Evolutionary conservation across 2,113 vertebrate species (phyloP).

Genomic region (Phrynosoma platyrhinos): DNA sequence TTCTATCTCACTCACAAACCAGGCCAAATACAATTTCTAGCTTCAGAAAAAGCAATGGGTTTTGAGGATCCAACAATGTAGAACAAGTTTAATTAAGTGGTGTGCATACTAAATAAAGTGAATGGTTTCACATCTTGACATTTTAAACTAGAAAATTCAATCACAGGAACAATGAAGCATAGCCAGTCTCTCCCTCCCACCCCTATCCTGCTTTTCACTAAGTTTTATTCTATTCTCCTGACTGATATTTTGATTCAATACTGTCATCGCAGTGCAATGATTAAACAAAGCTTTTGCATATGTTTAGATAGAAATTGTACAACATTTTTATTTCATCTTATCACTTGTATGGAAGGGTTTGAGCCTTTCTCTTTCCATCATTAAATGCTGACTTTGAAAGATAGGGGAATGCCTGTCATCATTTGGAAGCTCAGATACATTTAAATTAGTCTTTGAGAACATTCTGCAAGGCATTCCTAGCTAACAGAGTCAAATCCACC

Average conservation of each 20-base stretch:
- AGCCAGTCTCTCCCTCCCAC: constrained; percentile 19
- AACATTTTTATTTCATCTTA: constrained; percentile 32
- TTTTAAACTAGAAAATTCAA: constrained; percentile 56
- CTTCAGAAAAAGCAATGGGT: background rate
- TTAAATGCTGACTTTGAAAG: constrained; percentile 34
- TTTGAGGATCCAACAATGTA: constrained; percentile 35
- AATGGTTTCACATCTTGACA: constrained; percentile 35
- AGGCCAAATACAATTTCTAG: constrained; percentile 43
- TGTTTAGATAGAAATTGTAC: constrained; percentile 32
- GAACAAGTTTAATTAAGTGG: constrained; percentile 58
- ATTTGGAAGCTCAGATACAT: constrained; percentile 18
- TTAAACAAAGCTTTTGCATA: constrained; percentile 19
- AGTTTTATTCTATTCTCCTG: constrained; percentile 42
- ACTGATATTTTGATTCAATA: constrained; percentile 35
- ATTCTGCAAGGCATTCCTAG: background rate
- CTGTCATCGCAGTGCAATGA: background rate
- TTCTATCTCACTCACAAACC: constrained; percentile 40
- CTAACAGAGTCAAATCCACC: background rate
- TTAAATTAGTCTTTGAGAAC: constrained; percentile 27
- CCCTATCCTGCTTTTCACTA: constrained; percentile 7
- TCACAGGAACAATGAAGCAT: constrained; percentile 52
- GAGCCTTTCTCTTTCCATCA: constrained; percentile 30
- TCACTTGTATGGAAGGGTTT: constrained; percentile 12
- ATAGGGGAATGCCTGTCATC: constrained; percentile 15
- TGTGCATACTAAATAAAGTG: constrained; percentile 55